Evolutionary conservation across 2,797 vertebrate genomes (phyloP).

Genomic region (Falco peregrinus): DNA sequence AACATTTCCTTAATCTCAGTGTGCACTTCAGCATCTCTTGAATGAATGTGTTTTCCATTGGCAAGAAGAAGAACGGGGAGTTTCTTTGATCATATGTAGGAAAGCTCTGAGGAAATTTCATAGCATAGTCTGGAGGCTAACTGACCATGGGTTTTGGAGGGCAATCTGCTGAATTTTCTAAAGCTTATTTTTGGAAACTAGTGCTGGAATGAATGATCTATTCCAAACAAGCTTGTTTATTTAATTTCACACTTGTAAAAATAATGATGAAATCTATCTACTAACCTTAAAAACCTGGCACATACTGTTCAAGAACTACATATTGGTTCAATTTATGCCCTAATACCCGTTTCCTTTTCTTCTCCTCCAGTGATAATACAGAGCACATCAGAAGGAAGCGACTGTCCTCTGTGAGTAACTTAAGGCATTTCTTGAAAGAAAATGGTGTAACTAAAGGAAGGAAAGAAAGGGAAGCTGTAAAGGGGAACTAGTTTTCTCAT

Average conservation of each 20-base stretch:
- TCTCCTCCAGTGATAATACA: slow-evolving; percentile 66
- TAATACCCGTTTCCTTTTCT: not conserved
- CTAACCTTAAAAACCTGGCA: not conserved
- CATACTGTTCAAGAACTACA: not conserved
- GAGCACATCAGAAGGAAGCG: slow-evolving; percentile 68
- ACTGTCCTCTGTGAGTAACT: slow-evolving; percentile 78
- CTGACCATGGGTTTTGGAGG: accelerated
- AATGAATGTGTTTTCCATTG: not conserved
- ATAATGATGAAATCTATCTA: not conserved
- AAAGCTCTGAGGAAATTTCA: not conserved
- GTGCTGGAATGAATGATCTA: not conserved
- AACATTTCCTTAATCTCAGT: not conserved
- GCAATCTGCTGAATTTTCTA: not conserved
- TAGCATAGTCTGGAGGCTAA: not conserved
- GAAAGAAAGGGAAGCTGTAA: not conserved
- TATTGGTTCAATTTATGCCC: not conserved
- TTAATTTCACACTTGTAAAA: not conserved
- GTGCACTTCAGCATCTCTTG: not conserved
- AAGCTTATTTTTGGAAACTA: not conserved
- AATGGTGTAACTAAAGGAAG: not conserved
- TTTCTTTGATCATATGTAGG: not conserved
- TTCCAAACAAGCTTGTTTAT: not conserved
- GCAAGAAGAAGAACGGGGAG: not conserved
- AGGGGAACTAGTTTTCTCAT: not conserved
- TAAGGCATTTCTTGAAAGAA: not conserved